These are phyloP conservation scores for Sander lucioperca DNA, from an alignment of 2,113 vertebrate species.

Conservation along the genomic window DNA sequence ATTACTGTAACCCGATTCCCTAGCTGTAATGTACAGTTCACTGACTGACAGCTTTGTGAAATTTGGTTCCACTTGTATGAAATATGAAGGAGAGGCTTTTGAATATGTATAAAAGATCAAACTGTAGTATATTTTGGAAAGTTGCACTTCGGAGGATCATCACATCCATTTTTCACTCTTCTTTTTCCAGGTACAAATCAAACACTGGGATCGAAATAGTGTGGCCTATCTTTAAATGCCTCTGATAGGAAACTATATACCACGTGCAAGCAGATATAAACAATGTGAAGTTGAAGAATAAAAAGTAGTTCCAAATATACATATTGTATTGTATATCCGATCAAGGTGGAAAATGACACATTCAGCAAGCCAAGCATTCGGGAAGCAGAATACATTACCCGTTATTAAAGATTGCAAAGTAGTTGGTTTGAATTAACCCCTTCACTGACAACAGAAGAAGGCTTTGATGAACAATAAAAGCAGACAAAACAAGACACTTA, in stretches of 20 bases:
- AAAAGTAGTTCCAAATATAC: slow-evolving; percentile 78
- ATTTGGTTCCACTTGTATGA: slow-evolving; percentile 66
- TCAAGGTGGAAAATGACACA: slow-evolving; percentile 67
- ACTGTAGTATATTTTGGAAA: slow-evolving; percentile 20
- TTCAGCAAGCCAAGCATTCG: slow-evolving; percentile 81
- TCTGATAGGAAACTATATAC: slow-evolving; percentile 31
- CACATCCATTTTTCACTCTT: slow-evolving; percentile 1
- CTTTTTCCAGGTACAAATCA: slow-evolving; percentile 29
- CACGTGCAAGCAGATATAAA: slow-evolving; percentile 68
- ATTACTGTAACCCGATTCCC: slow-evolving; percentile 57
- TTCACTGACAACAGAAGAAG: slow-evolving; percentile 82
- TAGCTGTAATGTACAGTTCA: slow-evolving; percentile 41
- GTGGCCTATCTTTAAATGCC: slow-evolving; percentile 40
- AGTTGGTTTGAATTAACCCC: slow-evolving; percentile 79
- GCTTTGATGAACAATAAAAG: slow-evolving; percentile 74
- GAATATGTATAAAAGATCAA: slow-evolving; percentile 31
- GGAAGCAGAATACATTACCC: slow-evolving; percentile 84
- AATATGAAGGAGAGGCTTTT: slow-evolving; percentile 58
- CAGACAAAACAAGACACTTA: slow-evolving; percentile 80
- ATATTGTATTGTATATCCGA: slow-evolving; percentile 78
- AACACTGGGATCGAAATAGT: slow-evolving; percentile 34
- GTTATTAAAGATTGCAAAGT: slow-evolving; percentile 79
- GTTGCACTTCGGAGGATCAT: slow-evolving; percentile 33
- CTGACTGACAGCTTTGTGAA: slow-evolving; percentile 58
- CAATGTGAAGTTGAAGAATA: slow-evolving; percentile 46